Evolutionary conservation across 2,888 invertebrate species (phyloP), one percentile per base, ranked within the genome.

Genomic region (Cheiracanthium punctorium): DNA sequence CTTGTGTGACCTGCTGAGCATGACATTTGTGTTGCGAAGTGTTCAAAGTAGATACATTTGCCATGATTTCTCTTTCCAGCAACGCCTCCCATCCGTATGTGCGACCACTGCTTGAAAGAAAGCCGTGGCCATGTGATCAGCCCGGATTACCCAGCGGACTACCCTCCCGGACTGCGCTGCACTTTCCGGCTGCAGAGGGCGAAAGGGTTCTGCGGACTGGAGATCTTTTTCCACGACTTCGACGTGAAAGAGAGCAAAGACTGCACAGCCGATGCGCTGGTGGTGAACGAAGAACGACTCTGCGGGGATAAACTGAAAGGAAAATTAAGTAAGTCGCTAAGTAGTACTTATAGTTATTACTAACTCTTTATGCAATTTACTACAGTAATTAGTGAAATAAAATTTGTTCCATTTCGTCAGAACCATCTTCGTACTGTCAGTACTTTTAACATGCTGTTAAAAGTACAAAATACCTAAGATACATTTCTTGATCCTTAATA

Each of bases 171-270:
- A 29, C 65, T 80, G 2, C 77, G 86, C 28, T 89, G 89, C 70
- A 79, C 84, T 8, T 90, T 87, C 80, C 88, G 88, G 10, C 77
- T 90, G 8, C 80, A 86, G n/a, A 65, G 88, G 64, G 82, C 76
- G 10, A 76, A 85, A 17, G 87, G 89, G n/a, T 84, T 90, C n/a
- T 90, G 90, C 67, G 88, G 89, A 69, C 76, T 90, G 30, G 77
- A 87, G 52, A 77, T 90, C 10, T 88, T 88, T 24, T 90, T 90
- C 67, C 73, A 88, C 10, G 85, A 87, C 29, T 90, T 90, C 69
- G 89, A 89, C 28, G 33, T 90, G 14, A 89, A 89, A 72, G 71
- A 88, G 8, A 85, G 76, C 1, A 64, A 52, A 0, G 79, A 74
- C 12, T 89, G 89, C 67, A 41, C 65, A 8, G 82, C 58, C n/a